phyloP scores from a whole-genome alignment of 2,797 vertebrate genomes.

The Carcharodon carcharias region DNA sequence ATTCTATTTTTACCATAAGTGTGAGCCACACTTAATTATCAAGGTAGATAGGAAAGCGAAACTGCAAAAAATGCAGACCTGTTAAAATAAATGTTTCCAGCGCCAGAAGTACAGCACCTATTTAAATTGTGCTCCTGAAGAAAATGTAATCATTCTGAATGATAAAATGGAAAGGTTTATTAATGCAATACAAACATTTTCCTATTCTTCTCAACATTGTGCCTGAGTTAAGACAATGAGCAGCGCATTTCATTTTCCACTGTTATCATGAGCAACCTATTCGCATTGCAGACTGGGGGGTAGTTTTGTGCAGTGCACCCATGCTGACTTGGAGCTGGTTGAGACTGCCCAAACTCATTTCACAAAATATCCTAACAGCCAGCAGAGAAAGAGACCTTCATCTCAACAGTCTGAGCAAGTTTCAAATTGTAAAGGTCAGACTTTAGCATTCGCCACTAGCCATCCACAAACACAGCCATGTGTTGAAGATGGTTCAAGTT shows the following conservation, averaged over 20 bases:
- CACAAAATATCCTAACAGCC: too few species aligned
- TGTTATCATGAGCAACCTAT: neutral
- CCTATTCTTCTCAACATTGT: neutral
- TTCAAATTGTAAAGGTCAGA: too few species aligned
- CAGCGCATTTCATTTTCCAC: neutral
- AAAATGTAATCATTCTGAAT: neutral
- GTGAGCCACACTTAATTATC: neutral
- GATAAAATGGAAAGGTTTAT: neutral
- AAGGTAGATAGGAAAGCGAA: neutral
- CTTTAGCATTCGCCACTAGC: neutral
- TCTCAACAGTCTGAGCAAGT: too few species aligned
- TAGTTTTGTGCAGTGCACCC: neutral
- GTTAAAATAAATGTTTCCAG: slow-evolving; percentile 12
- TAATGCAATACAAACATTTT: neutral
- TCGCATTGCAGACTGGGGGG: neutral
- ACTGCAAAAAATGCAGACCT: neutral
- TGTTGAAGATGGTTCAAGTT: neutral
- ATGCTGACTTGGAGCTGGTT: neutral
- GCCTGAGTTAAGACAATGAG: neutral
- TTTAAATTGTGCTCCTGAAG: neutral
- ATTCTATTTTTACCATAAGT: neutral
- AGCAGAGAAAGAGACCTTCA: too few species aligned
- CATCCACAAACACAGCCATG: neutral
- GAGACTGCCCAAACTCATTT: too few species aligned
- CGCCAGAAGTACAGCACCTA: neutral